These are phyloP conservation scores for Ctenodactylus gundi DNA, from an alignment of 2,113 vertebrate species.

Conservation along the genomic window DNA sequence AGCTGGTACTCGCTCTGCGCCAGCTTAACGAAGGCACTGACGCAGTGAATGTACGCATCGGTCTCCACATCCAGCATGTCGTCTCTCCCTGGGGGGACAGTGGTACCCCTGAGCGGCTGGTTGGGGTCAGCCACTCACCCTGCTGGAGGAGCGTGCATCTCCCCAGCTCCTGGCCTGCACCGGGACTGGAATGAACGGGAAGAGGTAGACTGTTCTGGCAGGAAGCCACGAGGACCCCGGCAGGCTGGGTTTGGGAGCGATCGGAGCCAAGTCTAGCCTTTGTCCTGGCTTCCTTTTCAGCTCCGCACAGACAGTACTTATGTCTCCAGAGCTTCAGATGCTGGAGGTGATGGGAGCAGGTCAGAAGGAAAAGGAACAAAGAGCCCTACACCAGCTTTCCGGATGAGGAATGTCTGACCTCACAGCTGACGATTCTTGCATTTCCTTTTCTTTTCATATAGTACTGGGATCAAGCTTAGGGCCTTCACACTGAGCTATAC, in stretches of 20 bases:
- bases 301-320: neutral
- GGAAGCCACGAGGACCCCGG: neutral
- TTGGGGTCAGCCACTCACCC: neutral
- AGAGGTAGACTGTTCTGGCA: neutral
- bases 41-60: constrained; percentile 96
- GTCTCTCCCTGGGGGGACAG: constrained; percentile 90
- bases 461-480: too few species aligned
- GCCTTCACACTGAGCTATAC: too few species aligned
- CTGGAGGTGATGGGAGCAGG: neutral
- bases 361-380: neutral
- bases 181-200: neutral
- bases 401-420: neutral
- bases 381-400: neutral
- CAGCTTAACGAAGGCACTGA: constrained; percentile 97
- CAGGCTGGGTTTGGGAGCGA: neutral
- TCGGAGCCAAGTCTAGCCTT: neutral
- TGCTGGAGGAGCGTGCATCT: neutral
- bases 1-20: constrained; percentile 96
- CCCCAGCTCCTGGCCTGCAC: constrained; percentile 27
- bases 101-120: constrained; percentile 23
- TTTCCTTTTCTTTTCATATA: too few species aligned
- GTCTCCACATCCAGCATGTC: constrained; percentile 96
- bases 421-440: neutral
- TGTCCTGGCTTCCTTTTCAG: neutral
- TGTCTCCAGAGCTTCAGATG: neutral